These are phyloP conservation scores for Pocillopora damicornis DNA, from an alignment of 64 coral and sea anemone genomes.

Conservation along the genomic window DNA sequence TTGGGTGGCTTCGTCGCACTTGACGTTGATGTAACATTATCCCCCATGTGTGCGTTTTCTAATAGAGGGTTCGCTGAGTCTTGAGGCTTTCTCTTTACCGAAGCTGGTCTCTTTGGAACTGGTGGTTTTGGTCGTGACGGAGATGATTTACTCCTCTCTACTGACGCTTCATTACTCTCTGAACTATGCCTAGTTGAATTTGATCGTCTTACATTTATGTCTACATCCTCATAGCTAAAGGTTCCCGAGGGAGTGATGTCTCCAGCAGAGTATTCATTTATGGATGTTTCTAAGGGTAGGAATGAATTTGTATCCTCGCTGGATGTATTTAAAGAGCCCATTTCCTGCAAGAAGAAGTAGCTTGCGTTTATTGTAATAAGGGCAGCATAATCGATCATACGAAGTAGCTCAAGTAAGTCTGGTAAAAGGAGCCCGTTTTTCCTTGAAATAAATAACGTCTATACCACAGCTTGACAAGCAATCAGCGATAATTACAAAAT, in stretches of 20 bases:
- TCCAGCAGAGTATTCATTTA: background rate
- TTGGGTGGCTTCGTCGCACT: background rate
- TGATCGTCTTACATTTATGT: background rate
- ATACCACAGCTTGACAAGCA: too few species aligned
- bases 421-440: too few species aligned
- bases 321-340: background rate
- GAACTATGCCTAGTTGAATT: background rate
- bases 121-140: conserved; percentile 23
- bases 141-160: conserved; percentile 19
- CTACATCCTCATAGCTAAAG: background rate
- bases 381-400: too few species aligned
- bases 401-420: too few species aligned
- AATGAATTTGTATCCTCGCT: background rate
- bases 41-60: background rate
- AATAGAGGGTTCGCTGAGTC: background rate
- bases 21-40: background rate
- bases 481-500: too few species aligned
- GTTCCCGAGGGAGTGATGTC: conserved; percentile 12
- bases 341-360: background rate
- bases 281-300: background rate
- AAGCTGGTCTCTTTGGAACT: conserved; percentile 22
- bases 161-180: background rate
- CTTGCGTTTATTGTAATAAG: too few species aligned
- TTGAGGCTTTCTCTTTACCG: background rate
- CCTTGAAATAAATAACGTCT: too few species aligned